Percentiles rank a stretch among this genome's conserved stretches.
These are phyloP conservation scores for Papilio aristodemus DNA, from an alignment of 1,140 invertebrate genomes.

Conservation along the genomic window DNA sequence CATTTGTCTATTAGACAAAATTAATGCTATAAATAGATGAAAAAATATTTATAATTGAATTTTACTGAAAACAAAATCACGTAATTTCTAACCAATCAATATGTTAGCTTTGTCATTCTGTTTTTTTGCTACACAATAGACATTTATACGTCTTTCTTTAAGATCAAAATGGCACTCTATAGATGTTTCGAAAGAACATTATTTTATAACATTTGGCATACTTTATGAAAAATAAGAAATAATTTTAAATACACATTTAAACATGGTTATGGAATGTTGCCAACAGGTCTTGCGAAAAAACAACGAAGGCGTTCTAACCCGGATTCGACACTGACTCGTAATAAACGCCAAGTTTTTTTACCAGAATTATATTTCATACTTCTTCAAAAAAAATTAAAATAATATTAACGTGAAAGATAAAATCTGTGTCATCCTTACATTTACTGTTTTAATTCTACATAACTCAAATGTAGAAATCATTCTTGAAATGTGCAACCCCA, in stretches of 20 bases:
- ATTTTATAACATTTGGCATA: slow-evolving; percentile 17
- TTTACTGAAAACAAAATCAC: no score
- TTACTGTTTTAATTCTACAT: slow-evolving; percentile 2
- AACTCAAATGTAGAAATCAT: background rate
- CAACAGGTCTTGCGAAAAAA: slow-evolving; percentile 10
- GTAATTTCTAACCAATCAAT: no score
- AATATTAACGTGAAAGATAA: background rate
- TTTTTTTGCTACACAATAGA: no score
- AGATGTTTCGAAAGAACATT: background rate
- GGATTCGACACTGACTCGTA: slow-evolving; percentile 28
- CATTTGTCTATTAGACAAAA: no score
- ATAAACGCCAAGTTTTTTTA: slow-evolving; percentile 5
- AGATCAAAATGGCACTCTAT: background rate
- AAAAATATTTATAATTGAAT: no score
- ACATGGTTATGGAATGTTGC: slow-evolving; percentile 26
- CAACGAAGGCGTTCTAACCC: slow-evolving; percentile 12
- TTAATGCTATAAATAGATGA: no score
- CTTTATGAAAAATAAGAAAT: slow-evolving; percentile 26
- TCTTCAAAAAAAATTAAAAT: slow-evolving; percentile 9
- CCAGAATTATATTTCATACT: background rate
- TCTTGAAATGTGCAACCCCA: background rate
- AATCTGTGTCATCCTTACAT: slow-evolving; percentile 5
- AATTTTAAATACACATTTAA: slow-evolving; percentile 28
- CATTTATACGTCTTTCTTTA: background rate
- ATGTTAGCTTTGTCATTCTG: no score